Evolutionary conservation across 2,113 vertebrate genomes (phyloP), one percentile per base, ranked within the genome.

Genomic region (Cygnus buccinator): DNA sequence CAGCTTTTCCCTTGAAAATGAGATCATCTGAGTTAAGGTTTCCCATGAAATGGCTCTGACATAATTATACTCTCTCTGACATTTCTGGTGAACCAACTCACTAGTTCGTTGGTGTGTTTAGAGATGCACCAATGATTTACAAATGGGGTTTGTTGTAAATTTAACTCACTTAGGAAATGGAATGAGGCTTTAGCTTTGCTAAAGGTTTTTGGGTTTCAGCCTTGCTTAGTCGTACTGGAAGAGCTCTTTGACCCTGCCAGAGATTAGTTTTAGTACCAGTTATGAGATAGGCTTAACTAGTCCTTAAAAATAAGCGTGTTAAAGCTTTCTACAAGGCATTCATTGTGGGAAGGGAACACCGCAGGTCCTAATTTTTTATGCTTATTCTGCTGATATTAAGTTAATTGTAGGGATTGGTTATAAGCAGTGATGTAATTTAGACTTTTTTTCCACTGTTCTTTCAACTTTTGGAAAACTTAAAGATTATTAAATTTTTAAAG

Each of bases 271-370:
- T 86, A 92, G 67, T 74, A 66, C 55, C 65, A 73, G 65, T 70
- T 93, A 65, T 54, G 55, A 90, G 63, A 92, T 73, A 87, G 89
- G 85, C 83, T 95, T 79, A 94, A 89, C 70, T 65, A 67, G 62
- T 57, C 43, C 71, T 93, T 94, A 87, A 91, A 90, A 78, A 29
- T 79, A 84, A 95, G 43, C 62, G 23, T 5, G 2, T 63, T 91
- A 87, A 90, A 89, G 46, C 74, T 88, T 48, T 61, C 70, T 48
- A 48, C 48, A 35, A 54, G 85, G 33, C 62, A 59, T 90, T 75
- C 59, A 22, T 61, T 79, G 57, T 43, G 43, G 43, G 39, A n/a
- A 63, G 52, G 72, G 41, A 96, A 70, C 57, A 46, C n/a, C 13
- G 7, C 44, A 71, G 57, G n/a, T 68, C 63, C 31, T 76, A 29